phyloP scores from a whole-genome alignment of 1,140 invertebrate genomes.

The Aphelenchoides avenae region DNA sequence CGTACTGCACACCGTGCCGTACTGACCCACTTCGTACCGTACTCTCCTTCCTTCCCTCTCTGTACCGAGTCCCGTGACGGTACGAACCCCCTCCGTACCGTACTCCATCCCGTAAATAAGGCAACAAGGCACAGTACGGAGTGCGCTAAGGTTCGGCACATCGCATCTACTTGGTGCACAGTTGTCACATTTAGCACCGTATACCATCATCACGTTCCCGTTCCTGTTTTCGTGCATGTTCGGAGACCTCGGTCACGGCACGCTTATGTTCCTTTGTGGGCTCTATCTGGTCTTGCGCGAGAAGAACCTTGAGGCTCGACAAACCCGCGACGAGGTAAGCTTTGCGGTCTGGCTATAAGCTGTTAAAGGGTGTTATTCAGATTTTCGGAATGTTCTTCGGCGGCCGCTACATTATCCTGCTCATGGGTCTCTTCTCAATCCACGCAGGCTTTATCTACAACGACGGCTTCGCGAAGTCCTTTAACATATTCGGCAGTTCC shows the following conservation, averaged over 20 bases:
- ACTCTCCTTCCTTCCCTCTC: too few relatives aligned
- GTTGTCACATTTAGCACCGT: constrained; percentile 76
- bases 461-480: constrained; percentile 62
- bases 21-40: too few relatives aligned
- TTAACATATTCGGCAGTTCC: constrained; percentile 61
- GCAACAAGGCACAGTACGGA: too few relatives aligned
- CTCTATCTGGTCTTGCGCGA: constrained; percentile 67
- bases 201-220: constrained; percentile 92
- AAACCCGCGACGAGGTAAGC: constrained; percentile 52
- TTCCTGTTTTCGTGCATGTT: constrained; percentile 98
- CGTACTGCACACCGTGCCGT: too few relatives aligned
- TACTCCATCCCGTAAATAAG: too few relatives aligned
- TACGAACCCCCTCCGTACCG: too few relatives aligned
- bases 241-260: constrained; percentile 86
- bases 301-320: constrained; percentile 57
- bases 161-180: too few relatives aligned
- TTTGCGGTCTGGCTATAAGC: too few relatives aligned
- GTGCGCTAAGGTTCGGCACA: too few relatives aligned
- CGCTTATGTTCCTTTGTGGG: constrained; percentile 67
- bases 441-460: constrained; percentile 63
- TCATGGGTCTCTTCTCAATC: constrained; percentile 62
- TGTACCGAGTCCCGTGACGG: too few relatives aligned
- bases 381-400: constrained; percentile 63
- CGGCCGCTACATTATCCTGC: constrained; percentile 62
- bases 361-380: too few relatives aligned